phyloP scores from a whole-genome alignment of 2,797 vertebrate genomes.

The Leptatherina wallacei region DNA sequence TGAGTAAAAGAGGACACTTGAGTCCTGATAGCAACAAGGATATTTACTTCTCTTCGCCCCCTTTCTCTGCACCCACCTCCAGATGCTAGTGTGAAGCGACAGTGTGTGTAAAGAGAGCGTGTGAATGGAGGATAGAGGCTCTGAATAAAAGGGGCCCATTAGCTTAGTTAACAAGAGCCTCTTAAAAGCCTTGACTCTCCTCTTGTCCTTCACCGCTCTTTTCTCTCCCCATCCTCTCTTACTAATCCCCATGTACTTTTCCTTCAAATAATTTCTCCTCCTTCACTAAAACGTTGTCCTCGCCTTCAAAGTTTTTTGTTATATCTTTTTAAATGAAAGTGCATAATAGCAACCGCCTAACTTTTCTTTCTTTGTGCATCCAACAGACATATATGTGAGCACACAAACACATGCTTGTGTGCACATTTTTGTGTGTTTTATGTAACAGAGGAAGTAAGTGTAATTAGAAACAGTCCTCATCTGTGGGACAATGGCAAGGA shows the following conservation, averaged over 20 bases:
- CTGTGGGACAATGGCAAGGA: conserved; percentile 33
- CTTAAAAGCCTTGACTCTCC: conserved; percentile 49
- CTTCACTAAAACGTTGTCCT: neutral
- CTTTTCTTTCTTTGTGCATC: conserved; percentile 31
- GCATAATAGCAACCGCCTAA: conserved; percentile 11
- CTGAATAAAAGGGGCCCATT: conserved; percentile 56
- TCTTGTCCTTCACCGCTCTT: neutral
- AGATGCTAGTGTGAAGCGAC: conserved; percentile 53
- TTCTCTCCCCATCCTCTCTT: neutral
- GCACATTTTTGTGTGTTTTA: conserved; percentile 28
- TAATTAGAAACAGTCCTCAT: conserved; percentile 58
- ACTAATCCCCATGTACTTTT: neutral
- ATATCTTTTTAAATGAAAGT: conserved; percentile 17
- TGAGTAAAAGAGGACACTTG: conserved; percentile 8
- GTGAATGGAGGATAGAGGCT: conserved; percentile 48
- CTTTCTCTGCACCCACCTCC: conserved; percentile 7
- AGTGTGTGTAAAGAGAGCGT: conserved; percentile 46
- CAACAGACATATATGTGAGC: conserved; percentile 29
- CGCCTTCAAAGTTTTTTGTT: neutral
- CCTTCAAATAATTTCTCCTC: neutral
- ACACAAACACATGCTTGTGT: conserved; percentile 1
- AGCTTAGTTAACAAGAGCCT: conserved; percentile 61
- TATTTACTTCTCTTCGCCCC: conserved; percentile 31
- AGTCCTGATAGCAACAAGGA: conserved; percentile 16
- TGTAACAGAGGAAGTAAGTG: conserved; percentile 50